Evolutionary conservation across 2,113 vertebrate genomes (phyloP), one percentile per base, ranked within the genome.

Genomic region (Sula dactylatra): DNA sequence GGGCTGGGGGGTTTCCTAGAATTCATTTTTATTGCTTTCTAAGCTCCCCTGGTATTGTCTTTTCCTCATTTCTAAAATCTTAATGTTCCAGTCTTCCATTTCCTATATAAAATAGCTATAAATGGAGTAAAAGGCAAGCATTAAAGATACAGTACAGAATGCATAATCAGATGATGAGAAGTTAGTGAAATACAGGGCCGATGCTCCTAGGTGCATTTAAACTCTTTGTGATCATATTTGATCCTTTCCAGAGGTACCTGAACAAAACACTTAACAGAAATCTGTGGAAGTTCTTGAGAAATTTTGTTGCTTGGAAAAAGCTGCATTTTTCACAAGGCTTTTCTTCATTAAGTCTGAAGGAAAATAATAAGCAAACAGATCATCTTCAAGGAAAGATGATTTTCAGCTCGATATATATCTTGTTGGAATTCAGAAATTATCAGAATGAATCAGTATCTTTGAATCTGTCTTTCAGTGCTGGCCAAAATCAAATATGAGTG

Each of bases 61-160:
- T 94, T 92, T 83, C 47, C 80, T 90, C 32, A 67, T 93, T 93
- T 94, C 67, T 93, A 94, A 86, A 70, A 89, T 54, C 66, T 40
- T 83, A 94, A 81, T 90, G 29, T 74, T 88, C 34, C 47, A 77
- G 24, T 74, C 59, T 82, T 92, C 71, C 4, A 45, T 76, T 97
- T 92, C 82, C 72, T 86, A 42, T 76, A 49, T 55, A 88, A 90
- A 94, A 88, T 29, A 84, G 6, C n/a, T 86, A 11, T 65, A 88
- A 88, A 34, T 65, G 36, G 64, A 90, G 86, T 93, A 93, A 73
- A 92, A 91, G 47, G 16, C 16, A 83, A 92, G 32, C 26, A 83
- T 55, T 90, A 88, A 86, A 83, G n/a, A 70, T 88, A 59, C 13
- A 88, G 49, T 52, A 42, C 47, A 32, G 85, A 45, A 18, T 58